phyloP scores from a whole-genome alignment of 2,888 invertebrate genomes.

The Dioctria rufipes region DNA sequence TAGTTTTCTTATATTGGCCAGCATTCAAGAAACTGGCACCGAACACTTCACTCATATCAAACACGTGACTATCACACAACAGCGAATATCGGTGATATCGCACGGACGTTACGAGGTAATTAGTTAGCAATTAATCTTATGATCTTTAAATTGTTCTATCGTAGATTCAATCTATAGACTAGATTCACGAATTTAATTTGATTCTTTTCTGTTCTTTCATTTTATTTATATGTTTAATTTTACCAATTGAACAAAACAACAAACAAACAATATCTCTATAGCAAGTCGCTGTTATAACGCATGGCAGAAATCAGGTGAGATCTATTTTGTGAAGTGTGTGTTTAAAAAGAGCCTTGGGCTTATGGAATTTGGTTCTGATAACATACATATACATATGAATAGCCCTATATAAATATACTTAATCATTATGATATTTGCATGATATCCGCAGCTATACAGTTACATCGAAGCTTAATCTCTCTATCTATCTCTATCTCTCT shows the following conservation, averaged over 20 bases:
- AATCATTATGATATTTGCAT: slow-evolving; percentile 3
- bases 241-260: slow-evolving; percentile 54
- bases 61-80: slow-evolving; percentile 85
- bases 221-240: slow-evolving; percentile 55
- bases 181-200: slow-evolving; percentile 38
- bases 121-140: slow-evolving; percentile 21
- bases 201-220: slow-evolving; percentile 56
- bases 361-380: slow-evolving; percentile 37
- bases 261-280: slow-evolving; percentile 58
- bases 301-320: slow-evolving; percentile 65
- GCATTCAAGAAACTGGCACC: slow-evolving; percentile 86
- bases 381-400: not conserved
- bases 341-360: slow-evolving; percentile 44
- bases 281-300: slow-evolving; percentile 65
- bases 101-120: slow-evolving; percentile 88
- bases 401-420: too few relatives aligned
- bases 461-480: slow-evolving; percentile 42
- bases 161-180: slow-evolving; percentile 46
- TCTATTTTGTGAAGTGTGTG: slow-evolving; percentile 48
- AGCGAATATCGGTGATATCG: slow-evolving; percentile 87
- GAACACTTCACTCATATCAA: slow-evolving; percentile 92
- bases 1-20: slow-evolving; percentile 85
- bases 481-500: not conserved
- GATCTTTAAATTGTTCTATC: slow-evolving; percentile 37
- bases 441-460: slow-evolving; percentile 22